Percentiles rank a stretch among this genome's conserved stretches.
These are phyloP conservation scores for Salmo trutta DNA, from an alignment of 2,797 vertebrate species.

Conservation along the genomic window DNA sequence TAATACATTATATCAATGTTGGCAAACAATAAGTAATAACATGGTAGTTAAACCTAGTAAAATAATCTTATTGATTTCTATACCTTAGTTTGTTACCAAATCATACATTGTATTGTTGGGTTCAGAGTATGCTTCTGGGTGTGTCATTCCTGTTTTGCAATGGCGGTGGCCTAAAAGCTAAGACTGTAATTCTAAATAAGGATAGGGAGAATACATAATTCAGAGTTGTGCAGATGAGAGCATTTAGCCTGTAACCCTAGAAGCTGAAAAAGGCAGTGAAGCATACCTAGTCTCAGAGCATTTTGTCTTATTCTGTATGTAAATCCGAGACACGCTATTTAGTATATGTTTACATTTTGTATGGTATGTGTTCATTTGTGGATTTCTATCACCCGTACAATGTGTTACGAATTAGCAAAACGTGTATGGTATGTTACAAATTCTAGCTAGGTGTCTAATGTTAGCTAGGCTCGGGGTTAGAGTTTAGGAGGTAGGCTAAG, in stretches of 20 bases:
- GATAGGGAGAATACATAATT: neutral
- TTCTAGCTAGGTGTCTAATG: too few relatives aligned
- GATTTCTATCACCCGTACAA: too few relatives aligned
- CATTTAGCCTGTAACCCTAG: neutral
- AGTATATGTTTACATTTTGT: too few relatives aligned
- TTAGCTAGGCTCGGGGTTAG: too few relatives aligned
- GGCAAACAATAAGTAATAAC: neutral
- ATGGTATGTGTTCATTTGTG: too few relatives aligned
- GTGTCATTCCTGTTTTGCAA: neutral
- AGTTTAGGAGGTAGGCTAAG: too few relatives aligned
- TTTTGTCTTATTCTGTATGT: too few relatives aligned
- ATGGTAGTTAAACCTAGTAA: neutral
- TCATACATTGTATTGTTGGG: neutral
- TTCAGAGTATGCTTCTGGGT: neutral
- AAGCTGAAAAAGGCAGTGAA: neutral
- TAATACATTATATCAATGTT: neutral
- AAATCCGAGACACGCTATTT: too few relatives aligned
- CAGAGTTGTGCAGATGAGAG: neutral
- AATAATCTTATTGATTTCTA: neutral
- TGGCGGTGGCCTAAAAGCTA: neutral
- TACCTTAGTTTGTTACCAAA: neutral
- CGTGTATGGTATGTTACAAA: too few relatives aligned
- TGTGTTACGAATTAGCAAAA: too few relatives aligned
- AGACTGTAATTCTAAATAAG: neutral
- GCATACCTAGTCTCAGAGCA: neutral